Conservation (phyloP, 2,888 invertebrate species). For the Notocelia uddmanniana region DNA sequence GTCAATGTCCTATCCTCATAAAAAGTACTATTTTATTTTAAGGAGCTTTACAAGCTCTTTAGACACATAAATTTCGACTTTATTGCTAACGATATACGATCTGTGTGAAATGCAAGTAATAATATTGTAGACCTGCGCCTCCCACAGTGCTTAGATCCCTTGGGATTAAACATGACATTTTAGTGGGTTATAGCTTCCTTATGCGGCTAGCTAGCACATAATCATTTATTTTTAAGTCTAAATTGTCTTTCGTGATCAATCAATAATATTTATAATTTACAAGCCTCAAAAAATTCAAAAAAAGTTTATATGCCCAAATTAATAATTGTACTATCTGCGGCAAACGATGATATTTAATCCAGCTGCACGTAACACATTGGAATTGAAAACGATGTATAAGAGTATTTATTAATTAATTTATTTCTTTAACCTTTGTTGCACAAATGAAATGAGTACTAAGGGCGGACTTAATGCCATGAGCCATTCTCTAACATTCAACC, state of each 20-base stretch:
- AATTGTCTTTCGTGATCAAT: neutral
- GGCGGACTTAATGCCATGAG: too few relatives aligned
- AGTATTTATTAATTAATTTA: too few relatives aligned
- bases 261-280: neutral
- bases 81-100: conserved; percentile 14
- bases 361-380: too few relatives aligned
- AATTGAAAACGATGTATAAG: too few relatives aligned
- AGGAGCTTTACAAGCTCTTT: neutral
- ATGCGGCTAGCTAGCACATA: conserved; percentile 47
- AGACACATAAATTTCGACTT: conserved; percentile 9
- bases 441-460: too few relatives aligned
- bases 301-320: too few relatives aligned
- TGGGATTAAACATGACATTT: conserved; percentile 59
- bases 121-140: conserved; percentile 50
- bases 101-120: neutral
- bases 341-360: too few relatives aligned
- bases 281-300: too few relatives aligned
- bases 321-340: too few relatives aligned
- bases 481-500: too few relatives aligned
- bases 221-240: conserved; percentile 21
- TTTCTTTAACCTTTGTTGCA: too few relatives aligned
- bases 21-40: conserved; percentile 37
- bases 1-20: conserved; percentile 41
- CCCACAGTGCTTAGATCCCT: conserved; percentile 61
- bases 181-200: conserved; percentile 54